Evolutionary conservation across 2,797 vertebrate genomes (phyloP).

Genomic region (Propithecus deckenii): DNA sequence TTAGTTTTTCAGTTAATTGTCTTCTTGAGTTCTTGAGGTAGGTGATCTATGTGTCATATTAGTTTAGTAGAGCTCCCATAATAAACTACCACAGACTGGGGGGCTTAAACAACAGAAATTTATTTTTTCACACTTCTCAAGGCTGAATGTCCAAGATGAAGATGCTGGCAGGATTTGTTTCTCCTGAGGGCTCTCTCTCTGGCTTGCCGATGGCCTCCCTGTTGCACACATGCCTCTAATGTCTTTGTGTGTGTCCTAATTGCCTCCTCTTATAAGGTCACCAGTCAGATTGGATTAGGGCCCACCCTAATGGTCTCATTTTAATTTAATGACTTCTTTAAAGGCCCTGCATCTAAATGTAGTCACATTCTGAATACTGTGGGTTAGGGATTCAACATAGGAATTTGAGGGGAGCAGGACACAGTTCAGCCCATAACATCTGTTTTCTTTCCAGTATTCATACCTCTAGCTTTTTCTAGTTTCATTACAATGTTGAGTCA

Average conservation of each 20-base stretch:
- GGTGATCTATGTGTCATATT: neutral
- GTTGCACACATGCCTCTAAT: neutral
- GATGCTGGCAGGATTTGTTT: neutral
- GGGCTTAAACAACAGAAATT: neutral
- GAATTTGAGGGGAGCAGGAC: neutral
- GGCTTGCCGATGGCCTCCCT: neutral
- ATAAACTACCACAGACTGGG: neutral
- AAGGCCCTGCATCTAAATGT: neutral
- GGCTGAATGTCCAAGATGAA: neutral
- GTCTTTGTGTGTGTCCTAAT: neutral
- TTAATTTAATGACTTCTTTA: conserved; percentile 1
- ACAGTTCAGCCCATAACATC: neutral
- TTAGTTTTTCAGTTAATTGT: conserved; percentile 25
- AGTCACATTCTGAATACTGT: neutral
- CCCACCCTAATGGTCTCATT: neutral
- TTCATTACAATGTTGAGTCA: neutral
- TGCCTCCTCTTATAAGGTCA: neutral
- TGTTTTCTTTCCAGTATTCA: neutral
- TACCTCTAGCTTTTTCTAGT: neutral
- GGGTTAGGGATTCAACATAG: neutral
- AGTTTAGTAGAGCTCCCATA: neutral
- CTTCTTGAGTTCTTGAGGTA: conserved; percentile 24
- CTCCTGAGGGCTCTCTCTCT: neutral
- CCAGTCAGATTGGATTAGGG: neutral
- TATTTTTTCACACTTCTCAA: neutral